Evolutionary conservation across 2,888 invertebrate genomes (phyloP), one percentile per base, ranked within the genome.

Genomic region (Aradus depressus): DNA sequence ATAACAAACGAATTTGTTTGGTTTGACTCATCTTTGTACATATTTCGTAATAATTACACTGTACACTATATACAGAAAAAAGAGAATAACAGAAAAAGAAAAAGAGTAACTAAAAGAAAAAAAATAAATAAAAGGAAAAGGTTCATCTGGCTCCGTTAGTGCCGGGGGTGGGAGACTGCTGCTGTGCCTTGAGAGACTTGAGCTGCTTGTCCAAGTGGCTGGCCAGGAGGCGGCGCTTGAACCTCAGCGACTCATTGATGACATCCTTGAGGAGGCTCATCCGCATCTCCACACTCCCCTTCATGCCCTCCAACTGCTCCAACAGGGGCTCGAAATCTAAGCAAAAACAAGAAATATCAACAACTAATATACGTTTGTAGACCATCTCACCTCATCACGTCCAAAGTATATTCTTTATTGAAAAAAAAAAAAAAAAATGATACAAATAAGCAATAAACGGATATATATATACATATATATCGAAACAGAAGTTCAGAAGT

Each of bases 161-260:
- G 10, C 56, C 56, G 26, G 23, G 44, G 37, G 43, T 44, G 4
- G 54, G 52, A 19, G 49, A 47, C 39, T 56, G 54, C 6, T 54
- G 42, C 45, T 54, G 52, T n/a, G n/a, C 44, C 38, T 44, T 44
- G 4, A 56, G 52, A 19, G 49, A 47, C 39, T 56, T 56, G 5
- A 56, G 42, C 45, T 54, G 52, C 18, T 52, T 55, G 42, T 55
- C 55, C n/a, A 53, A 44, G 39, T 51, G 55, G 39, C 52, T 55
- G 14, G 81, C 83, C 57, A 86, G 71, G 59, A 75, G 75, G 65
- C 80, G 79, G 60, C 85, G 73, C 66, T 86, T 87, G 68, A 86
- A 87, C 62, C 86, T 72, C 61, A 82, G 70, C 39, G 84, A 81
- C 71, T 87, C 86, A 61, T 77, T 76, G 60, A 84, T 81, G 57